Base-by-base conservation (phyloP, 2,888 invertebrate genomes). In the Eupithecia pulchellata region DNA sequence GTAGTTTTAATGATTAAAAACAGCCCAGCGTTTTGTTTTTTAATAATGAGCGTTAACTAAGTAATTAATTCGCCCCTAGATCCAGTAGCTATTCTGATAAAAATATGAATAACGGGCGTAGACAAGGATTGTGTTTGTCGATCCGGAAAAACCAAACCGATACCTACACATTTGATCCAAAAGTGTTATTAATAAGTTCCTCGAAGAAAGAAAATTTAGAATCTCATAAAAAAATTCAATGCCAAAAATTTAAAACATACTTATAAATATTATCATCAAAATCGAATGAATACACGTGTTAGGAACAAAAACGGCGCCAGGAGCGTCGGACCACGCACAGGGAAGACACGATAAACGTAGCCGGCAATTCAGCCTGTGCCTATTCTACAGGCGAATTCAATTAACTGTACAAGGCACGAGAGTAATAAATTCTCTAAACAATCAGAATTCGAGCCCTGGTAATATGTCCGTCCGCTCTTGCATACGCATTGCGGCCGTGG, bases 371-470 rank as follows among this genome's bases (percentile, higher is more conserved):
- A 88, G 86, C 87, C 86, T 84, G 86, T 84, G 91, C 91, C 91
- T 91, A 91, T 92, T 91, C 93, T 91, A 90, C 91, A 91, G 91
- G 90, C 93, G 91, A 90, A 93, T 93, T 93, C 93, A 93, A 93
- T 93, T 93, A 93, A 93, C 92, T 89, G 92, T 92, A 93, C 93
- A 93, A 91, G 92, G 91, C 92, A 87, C 91, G 87, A 85, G 93
- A 89, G 93, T 91, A 92, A 94, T 94, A 94, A 94, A 94, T 94
- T 93, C 92, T 93, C 93, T 93, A 93, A 93, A 93, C 93, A 93
- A 93, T 93, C 93, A 93, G 92, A 93, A 93, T 93, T 93, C 92
- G 93, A 93, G 92, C 86, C 91, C 88, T 89, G 91, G 91, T 93
- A 92, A 93, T 93, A 93, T 92, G 93, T 93, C 89, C 90, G 92